Evolutionary conservation across 2,888 invertebrate species (phyloP).

Genomic region (Zhuqinia jingwanae): DNA sequence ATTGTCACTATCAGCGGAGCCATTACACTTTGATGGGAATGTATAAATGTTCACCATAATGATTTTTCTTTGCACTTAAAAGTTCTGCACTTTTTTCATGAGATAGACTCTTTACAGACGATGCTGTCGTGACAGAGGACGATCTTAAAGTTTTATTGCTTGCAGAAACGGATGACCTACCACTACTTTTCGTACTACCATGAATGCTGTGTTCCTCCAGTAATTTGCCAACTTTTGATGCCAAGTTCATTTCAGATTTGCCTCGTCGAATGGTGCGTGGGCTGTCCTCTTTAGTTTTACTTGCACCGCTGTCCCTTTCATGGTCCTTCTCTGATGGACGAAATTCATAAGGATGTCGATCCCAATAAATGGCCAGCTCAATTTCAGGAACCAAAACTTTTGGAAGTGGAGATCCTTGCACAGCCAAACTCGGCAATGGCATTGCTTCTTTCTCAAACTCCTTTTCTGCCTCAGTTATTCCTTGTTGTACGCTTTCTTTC

Average conservation of each 20-base stretch:
- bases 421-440: slow-evolving; percentile 48
- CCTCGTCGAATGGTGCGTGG: slow-evolving; percentile 29
- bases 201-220: slow-evolving; percentile 17
- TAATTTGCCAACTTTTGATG: slow-evolving; percentile 58
- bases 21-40: neutral
- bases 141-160: slow-evolving; percentile 35
- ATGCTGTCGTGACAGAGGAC: neutral
- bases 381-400: slow-evolving; percentile 73
- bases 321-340: slow-evolving; percentile 26
- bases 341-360: slow-evolving; percentile 74
- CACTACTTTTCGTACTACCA: slow-evolving; percentile 7
- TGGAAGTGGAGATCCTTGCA: slow-evolving; percentile 47
- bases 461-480: slow-evolving; percentile 51
- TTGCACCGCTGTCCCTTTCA: slow-evolving; percentile 10
- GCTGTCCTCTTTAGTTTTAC: neutral
- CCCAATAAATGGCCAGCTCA: slow-evolving; percentile 78
- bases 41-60: slow-evolving; percentile 23
- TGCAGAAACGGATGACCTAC: slow-evolving; percentile 36
- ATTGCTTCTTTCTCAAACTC: slow-evolving; percentile 57
- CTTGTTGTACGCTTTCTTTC: slow-evolving; percentile 43
- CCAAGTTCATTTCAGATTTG: slow-evolving; percentile 58
- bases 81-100: slow-evolving; percentile 6
- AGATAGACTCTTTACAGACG: neutral
- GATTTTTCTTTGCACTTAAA: slow-evolving; percentile 38
- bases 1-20: neutral